Base-by-base conservation (phyloP, 2,797 vertebrate genomes). In the Perodicticus potto region DNA sequence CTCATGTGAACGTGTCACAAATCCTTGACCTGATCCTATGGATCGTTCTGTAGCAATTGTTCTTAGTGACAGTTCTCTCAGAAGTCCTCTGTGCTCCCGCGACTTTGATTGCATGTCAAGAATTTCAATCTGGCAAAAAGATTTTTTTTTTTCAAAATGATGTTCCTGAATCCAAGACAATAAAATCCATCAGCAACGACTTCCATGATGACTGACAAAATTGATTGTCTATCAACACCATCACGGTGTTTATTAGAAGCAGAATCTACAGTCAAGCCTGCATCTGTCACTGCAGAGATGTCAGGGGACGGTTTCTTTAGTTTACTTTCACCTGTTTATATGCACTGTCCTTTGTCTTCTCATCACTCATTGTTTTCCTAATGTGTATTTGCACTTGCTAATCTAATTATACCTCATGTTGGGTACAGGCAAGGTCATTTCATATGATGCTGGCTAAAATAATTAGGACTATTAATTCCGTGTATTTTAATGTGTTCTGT, bases 81-180 rank as follows among this genome's bases (percentile, higher is more conserved):
- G 84, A 69, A 89, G 92, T 92, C 72, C 93, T 95, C 77, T 91
- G 37, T 93, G 70, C 40, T 91, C 72, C 83, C 32, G 55, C 23
- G 92, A 91, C 86, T 96, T 97, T 97, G 95, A 98, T 85, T 94
- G 88, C 95, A 96, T 85, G 96, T 97, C 96, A 97, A 96, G 92
- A 97, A 97, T 96, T 96, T 96, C 95, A 96, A 59, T 92, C 82
- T 90, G 59, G 20, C 90, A 29, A 91, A 57, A 93, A 72, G 7
- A 2, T 45, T 45, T 45, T 45, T 53, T n/a, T 95, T 69, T 63
- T 86, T 63, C 23, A 90, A 83, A 65, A 93, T 97, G 85, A 92
- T 95, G 90, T 92, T 72, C 55, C 87, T 72, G 78, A 95, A 53
- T 96, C 78, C 92, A 92, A 81, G 86, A 96, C 82, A 97, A 96